Conservation (phyloP, 1,140 invertebrate species). For the Penaeus vannamei region DNA sequence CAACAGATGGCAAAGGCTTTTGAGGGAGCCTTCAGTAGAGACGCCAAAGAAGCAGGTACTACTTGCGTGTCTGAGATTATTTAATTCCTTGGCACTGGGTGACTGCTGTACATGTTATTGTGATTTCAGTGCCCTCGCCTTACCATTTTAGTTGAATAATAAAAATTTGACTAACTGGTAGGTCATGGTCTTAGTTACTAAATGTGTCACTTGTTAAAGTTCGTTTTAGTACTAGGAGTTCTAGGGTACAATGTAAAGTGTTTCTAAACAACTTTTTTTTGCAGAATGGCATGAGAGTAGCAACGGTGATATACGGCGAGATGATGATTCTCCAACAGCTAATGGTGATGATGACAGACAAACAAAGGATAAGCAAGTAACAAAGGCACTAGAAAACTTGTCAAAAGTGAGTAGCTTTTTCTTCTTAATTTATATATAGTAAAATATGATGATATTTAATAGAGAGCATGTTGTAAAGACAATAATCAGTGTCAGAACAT, state of each 20-base stretch:
- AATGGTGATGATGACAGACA: slow-evolving; percentile 62
- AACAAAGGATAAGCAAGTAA: slow-evolving; percentile 55
- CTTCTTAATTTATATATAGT: not conserved
- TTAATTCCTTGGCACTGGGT: not conserved
- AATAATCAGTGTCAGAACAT: no score
- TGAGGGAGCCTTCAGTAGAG: slow-evolving; percentile 56
- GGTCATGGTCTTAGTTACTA: no score
- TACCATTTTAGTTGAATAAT: no score
- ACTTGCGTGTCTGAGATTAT: not conserved
- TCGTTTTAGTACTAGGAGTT: no score
- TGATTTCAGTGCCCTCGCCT: no score
- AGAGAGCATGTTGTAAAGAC: not conserved
- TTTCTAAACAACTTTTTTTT: slow-evolving; percentile 22
- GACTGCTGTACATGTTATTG: not conserved
- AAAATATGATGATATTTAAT: slow-evolving; percentile 20
- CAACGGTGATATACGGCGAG: slow-evolving; percentile 55
- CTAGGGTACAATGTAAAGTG: not conserved
- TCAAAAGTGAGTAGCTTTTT: slow-evolving; percentile 46
- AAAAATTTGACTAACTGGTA: no score
- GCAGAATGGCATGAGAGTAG: slow-evolving; percentile 57
- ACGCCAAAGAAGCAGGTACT: slow-evolving; percentile 54
- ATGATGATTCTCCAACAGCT: slow-evolving; percentile 57
- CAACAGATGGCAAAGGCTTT: slow-evolving; percentile 67
- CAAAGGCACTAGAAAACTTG: slow-evolving; percentile 50
- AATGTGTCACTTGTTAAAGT: no score